These are phyloP conservation scores for Onthophagus taurus DNA, from an alignment of 1,140 invertebrate species.

Conservation along the genomic window DNA sequence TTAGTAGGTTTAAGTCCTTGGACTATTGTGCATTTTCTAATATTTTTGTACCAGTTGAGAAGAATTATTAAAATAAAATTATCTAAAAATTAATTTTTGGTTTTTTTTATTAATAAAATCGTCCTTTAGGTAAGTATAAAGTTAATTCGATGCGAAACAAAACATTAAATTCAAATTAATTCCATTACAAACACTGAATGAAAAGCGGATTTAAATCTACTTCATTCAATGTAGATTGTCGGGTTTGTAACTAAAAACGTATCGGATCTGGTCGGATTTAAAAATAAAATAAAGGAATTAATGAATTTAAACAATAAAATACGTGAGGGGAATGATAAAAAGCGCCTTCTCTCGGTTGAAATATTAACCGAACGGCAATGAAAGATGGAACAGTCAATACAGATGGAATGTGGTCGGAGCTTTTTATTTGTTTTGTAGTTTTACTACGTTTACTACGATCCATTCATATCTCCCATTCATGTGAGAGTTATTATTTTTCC, in stretches of 20 bases:
- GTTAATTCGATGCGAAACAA: background rate
- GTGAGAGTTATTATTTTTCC: constrained; percentile 11
- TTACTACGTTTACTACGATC: constrained; percentile 34
- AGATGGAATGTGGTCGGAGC: constrained; percentile 30
- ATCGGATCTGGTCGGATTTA: constrained; percentile 1
- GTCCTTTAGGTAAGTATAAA: background rate
- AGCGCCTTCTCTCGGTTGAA: constrained; percentile 1
- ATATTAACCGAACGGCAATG: constrained; percentile 10
- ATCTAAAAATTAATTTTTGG: constrained; percentile 6
- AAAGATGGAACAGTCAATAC: constrained; percentile 19
- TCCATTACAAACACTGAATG: constrained; percentile 10
- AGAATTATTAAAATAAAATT: constrained; percentile 14
- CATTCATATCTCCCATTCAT: constrained; percentile 35
- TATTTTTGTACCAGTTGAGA: constrained; percentile 26
- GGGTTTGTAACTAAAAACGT: background rate
- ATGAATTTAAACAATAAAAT: constrained; percentile 9
- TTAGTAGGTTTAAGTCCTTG: no score
- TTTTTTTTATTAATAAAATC: background rate
- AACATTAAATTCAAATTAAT: constrained; percentile 14
- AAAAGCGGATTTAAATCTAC: constrained; percentile 12
- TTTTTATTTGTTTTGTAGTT: constrained; percentile 38
- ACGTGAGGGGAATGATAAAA: constrained; percentile 9
- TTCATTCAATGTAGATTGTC: constrained; percentile 2
- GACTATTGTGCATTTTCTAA: constrained; percentile 21
- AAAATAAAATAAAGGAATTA: constrained; percentile 7